Evolutionary conservation across 1,140 invertebrate species (phyloP).

Genomic region (Euura saliciscinereae): DNA sequence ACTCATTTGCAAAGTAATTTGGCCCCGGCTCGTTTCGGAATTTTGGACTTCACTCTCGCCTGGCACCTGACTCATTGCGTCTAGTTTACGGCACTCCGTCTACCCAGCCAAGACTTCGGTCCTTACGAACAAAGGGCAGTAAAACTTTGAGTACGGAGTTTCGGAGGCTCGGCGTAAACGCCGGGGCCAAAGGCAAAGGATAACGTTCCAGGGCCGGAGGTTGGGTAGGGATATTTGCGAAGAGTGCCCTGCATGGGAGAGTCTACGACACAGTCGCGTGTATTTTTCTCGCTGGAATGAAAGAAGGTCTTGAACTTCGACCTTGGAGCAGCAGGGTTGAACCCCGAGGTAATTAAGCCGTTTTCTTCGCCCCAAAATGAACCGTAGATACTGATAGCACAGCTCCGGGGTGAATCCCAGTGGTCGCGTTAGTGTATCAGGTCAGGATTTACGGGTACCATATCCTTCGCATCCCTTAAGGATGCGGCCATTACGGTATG

Average conservation of each 20-base stretch:
- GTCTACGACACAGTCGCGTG: no score
- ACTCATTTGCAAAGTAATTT: no score
- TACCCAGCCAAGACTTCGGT: neutral
- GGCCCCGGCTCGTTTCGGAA: neutral
- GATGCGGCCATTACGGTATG: neutral
- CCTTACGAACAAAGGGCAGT: neutral
- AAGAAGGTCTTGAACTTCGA: no score
- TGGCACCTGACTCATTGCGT: neutral
- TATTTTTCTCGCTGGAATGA: no score
- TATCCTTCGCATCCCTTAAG: conserved; percentile 1
- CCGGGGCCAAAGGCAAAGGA: no score
- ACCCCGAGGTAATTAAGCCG: neutral
- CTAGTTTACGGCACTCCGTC: neutral
- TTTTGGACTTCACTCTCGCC: neutral
- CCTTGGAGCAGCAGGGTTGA: no score
- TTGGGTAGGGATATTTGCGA: neutral
- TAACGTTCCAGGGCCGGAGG: neutral
- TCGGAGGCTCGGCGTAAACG: neutral
- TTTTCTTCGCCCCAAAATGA: neutral
- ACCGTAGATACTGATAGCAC: neutral
- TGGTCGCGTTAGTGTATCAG: conserved; percentile 5
- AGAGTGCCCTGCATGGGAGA: no score
- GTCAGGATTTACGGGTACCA: neutral
- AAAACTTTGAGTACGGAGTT: neutral
- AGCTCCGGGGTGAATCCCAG: neutral